Conservation (phyloP, 2,888 invertebrate species). For the Acrocera orbiculus region DNA sequence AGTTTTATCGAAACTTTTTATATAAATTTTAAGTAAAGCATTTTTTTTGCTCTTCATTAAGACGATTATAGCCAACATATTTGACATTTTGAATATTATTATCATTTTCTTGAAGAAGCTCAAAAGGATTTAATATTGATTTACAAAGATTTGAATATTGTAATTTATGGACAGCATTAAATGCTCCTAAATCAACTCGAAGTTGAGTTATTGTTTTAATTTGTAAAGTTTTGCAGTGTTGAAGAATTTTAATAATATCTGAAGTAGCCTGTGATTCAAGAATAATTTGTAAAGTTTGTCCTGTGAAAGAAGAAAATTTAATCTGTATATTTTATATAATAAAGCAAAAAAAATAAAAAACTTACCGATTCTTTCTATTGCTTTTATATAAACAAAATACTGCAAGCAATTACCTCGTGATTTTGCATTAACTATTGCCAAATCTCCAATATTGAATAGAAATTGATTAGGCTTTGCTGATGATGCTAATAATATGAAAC, state of each 20-base stretch:
- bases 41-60: constrained; percentile 46
- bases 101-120: constrained; percentile 10
- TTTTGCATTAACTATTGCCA: neutral
- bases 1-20: constrained; percentile 28
- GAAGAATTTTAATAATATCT: too few relatives aligned
- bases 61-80: constrained; percentile 24
- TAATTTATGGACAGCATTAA: constrained; percentile 44
- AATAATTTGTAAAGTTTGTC: too few relatives aligned
- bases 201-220: constrained; percentile 21
- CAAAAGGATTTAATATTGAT: constrained; percentile 39
- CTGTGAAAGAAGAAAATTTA: too few relatives aligned
- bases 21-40: constrained; percentile 39
- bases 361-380: neutral
- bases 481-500: neutral
- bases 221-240: neutral
- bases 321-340: neutral
- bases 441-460: constrained; percentile 2
- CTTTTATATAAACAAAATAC: neutral
- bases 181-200: constrained; percentile 35
- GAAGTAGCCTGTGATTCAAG: too few relatives aligned
- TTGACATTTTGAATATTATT: constrained; percentile 8
- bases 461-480: neutral
- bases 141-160: constrained; percentile 39
- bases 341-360: neutral
- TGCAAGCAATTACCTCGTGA: neutral